Percentiles rank a stretch among this genome's conserved stretches.
These are phyloP conservation scores for Brienomyrus longianalis DNA, from an alignment of 2,113 vertebrate genomes.

Conservation along the genomic window DNA sequence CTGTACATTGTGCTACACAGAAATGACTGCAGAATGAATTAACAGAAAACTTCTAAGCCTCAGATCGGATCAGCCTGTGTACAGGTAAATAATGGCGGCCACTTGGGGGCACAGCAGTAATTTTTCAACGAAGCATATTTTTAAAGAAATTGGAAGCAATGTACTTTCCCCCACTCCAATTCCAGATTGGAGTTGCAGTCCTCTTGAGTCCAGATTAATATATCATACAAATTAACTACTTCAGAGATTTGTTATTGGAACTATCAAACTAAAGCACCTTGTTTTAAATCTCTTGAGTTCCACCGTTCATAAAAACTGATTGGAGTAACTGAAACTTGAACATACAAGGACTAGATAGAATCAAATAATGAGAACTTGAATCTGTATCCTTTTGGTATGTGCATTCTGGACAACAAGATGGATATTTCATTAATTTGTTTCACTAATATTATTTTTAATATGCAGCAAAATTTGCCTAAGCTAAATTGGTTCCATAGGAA, in stretches of 20 bases:
- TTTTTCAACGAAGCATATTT: background rate
- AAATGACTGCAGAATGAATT: background rate
- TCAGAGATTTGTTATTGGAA: background rate
- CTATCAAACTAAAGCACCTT: background rate
- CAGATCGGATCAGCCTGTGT: background rate
- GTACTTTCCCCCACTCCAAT: background rate
- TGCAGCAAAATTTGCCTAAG: background rate
- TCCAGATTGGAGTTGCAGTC: background rate
- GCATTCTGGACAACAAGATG: conserved; percentile 12
- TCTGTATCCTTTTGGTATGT: background rate
- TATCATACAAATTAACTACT: background rate
- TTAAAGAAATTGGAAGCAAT: background rate
- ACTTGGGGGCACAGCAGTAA: background rate
- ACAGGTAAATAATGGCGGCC: background rate
- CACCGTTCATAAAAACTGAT: background rate
- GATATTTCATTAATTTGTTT: conserved; percentile 14
- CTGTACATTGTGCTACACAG: background rate
- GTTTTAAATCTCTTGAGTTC: conserved; percentile 9
- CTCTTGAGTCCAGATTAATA: background rate
- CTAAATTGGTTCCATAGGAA: conserved; percentile 21
- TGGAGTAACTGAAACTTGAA: conserved; percentile 5
- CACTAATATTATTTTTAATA: conserved; percentile 10
- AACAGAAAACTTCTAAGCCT: background rate
- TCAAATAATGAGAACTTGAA: conserved; percentile 10
- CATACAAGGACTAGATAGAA: background rate